Evolutionary conservation across 1,140 invertebrate species (phyloP).

Genomic region (Kradibia gibbosae): DNA sequence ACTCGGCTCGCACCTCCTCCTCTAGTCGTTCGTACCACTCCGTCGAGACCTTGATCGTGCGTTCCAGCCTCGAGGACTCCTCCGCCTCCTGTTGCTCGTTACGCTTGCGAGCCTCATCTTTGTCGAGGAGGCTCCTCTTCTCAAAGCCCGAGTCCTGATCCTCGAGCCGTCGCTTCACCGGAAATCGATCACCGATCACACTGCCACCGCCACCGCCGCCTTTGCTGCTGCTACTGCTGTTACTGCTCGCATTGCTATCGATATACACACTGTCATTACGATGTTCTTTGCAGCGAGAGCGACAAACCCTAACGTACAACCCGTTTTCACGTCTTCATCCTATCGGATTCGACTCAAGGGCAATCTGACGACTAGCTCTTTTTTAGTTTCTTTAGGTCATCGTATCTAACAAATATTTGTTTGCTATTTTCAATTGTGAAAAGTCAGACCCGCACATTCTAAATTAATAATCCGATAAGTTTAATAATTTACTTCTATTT

Average conservation of each 20-base stretch:
- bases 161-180: conserved; percentile 33
- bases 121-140: conserved; percentile 11
- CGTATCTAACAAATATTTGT: too few relatives aligned
- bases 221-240: neutral
- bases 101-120: neutral
- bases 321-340: too few relatives aligned
- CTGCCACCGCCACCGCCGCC: neutral
- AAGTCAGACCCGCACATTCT: too few relatives aligned
- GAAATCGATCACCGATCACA: neutral
- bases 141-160: neutral
- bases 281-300: too few relatives aligned
- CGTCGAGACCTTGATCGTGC: neutral
- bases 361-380: too few relatives aligned
- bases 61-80: neutral
- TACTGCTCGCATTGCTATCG: neutral
- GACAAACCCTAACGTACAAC: too few relatives aligned
- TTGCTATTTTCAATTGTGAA: too few relatives aligned
- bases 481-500: too few relatives aligned
- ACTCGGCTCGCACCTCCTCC: conserved; percentile 64
- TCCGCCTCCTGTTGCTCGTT: conserved; percentile 1
- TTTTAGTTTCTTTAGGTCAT: too few relatives aligned
- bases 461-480: too few relatives aligned
- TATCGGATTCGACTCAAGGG: too few relatives aligned
- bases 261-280: neutral
- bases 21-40: conserved; percentile 11